A percentile compares a stretch with the other conserved stretches of the same genome.
phyloP scores from a whole-genome alignment of 2,888 invertebrate genomes.

The Allygus modestus region DNA sequence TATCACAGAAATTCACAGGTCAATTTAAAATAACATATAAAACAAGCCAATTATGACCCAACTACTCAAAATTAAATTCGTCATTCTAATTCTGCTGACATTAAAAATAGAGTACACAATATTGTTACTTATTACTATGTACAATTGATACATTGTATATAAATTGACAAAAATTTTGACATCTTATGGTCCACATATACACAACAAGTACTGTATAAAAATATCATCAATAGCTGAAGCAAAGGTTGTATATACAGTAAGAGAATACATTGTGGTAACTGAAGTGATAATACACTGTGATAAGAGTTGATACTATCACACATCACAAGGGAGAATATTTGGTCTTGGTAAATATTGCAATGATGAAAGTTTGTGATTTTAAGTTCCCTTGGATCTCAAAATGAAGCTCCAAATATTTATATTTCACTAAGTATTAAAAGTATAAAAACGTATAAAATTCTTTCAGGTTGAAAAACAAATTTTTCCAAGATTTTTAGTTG shows the following conservation, averaged over 20 bases:
- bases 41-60: too few relatives aligned
- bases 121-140: constrained; percentile 24
- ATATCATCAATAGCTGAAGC: constrained; percentile 52
- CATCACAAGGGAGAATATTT: neutral
- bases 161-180: constrained; percentile 50
- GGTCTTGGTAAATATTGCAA: neutral
- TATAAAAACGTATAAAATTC: too few relatives aligned
- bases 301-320: neutral
- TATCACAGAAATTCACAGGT: too few relatives aligned
- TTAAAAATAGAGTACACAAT: constrained; percentile 4
- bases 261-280: constrained; percentile 11
- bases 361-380: too few relatives aligned
- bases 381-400: too few relatives aligned
- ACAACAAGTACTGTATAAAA: constrained; percentile 44
- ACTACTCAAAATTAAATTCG: too few relatives aligned
- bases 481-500: too few relatives aligned
- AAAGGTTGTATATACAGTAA: constrained; percentile 34
- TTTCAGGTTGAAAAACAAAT: too few relatives aligned
- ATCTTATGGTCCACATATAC: constrained; percentile 49
- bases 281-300: neutral
- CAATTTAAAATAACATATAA: too few relatives aligned
- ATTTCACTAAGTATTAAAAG: too few relatives aligned
- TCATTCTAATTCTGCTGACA: neutral
- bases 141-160: constrained; percentile 37
- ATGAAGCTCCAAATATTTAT: too few relatives aligned